Evolutionary conservation across 1,140 invertebrate species (phyloP), one percentile per base, ranked within the genome.

Genomic region (Phortica variegata): DNA sequence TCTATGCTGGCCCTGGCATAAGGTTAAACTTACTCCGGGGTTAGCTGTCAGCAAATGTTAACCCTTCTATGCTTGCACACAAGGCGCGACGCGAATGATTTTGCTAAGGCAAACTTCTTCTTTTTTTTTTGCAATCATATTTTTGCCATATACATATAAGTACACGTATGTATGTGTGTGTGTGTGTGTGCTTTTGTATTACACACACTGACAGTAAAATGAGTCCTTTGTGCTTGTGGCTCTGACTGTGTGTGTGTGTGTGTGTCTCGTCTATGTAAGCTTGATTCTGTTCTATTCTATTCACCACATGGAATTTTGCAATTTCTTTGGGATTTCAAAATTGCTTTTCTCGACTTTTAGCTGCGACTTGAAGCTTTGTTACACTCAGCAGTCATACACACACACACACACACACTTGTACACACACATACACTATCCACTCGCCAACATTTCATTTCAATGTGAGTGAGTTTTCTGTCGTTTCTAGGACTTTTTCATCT

Each of bases 241-340:
- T n/a, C n/a, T n/a, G n/a, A n/a, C n/a, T n/a, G n/a, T n/a, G 33
- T 34, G 33, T 34, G 4, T 34, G 13, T 34, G 4, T 7, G 13
- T 34, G 4, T 34, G 33, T 34, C 37, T 21, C 49, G 51, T 41
- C 39, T 41, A 34, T 47, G 47, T 33, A 23, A 57, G 45, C 60
- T 52, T 40, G 21, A 43, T 48, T 44, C 37, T 57, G 36, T 46
- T 34, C 49, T 56, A 56, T 50, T 59, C 44, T 54, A 49, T 29
- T 36, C 43, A 48, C 53, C 63, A 54, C 63, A 68, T 68, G 63
- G 63, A 68, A 68, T 68, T 68, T 68, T 69, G 63, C 63, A 68
- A 68, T 68, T 68, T 68, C 63, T 68, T 68, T 68, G 63, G 63
- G 63, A 68, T 68, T 68, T 68, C 52, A 60, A 68, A 68, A 68